Percentiles rank a stretch among this genome's conserved stretches.
Conservation (phyloP, 2,797 vertebrate species). For the Neomorphus geoffroyi region DNA sequence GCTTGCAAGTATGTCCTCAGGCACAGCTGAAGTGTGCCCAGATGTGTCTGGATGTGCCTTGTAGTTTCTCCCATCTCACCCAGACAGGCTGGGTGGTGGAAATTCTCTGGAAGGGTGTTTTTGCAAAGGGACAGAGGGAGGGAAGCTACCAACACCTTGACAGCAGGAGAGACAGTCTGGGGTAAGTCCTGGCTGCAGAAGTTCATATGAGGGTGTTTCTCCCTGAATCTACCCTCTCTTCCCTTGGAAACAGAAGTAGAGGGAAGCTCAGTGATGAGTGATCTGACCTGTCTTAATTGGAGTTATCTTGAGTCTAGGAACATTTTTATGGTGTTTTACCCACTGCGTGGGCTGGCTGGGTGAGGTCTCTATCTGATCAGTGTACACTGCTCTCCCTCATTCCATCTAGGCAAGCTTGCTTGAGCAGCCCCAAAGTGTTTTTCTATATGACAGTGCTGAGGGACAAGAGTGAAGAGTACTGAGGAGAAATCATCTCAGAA, state of each 20-base stretch:
- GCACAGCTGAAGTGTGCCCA: not conserved
- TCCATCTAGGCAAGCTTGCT: not conserved
- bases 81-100: not conserved
- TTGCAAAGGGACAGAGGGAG: not conserved
- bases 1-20: not conserved
- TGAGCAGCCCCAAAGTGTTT: not conserved
- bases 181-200: not conserved
- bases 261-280: not conserved
- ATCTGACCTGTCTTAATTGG: not conserved
- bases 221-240: not conserved
- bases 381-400: not conserved
- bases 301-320: not conserved
- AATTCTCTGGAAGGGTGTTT: not conserved
- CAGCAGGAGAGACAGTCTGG: not conserved
- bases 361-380: not conserved
- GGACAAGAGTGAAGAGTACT: not conserved
- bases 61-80: not conserved
- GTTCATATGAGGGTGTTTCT: not conserved
- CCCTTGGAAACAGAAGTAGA: not conserved
- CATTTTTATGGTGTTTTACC: not conserved
- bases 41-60: not conserved
- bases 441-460: not conserved
- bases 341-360: not conserved
- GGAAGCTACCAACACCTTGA: not conserved
- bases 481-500: not conserved